Evolutionary conservation across 2,797 vertebrate genomes (phyloP), one percentile per base, ranked within the genome.

Genomic region (Brotula barbata): DNA sequence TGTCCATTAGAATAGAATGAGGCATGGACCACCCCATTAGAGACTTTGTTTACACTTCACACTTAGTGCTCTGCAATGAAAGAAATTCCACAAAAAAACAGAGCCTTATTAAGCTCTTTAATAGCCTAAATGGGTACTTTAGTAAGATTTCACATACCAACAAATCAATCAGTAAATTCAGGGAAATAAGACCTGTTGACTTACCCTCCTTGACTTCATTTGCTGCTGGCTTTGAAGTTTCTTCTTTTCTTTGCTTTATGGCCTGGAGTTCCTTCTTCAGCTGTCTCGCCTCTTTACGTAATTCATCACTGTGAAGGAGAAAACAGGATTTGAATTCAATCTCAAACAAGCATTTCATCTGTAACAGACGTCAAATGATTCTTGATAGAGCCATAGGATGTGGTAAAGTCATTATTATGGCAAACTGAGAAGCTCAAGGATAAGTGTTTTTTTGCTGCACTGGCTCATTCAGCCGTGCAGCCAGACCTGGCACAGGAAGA

Each of bases 201-300:
- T 71, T 90, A 98, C 96, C 94, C 73, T 95, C 92, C 48, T 75
- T 79, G 73, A 52, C 80, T 50, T 89, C 91, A 31, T 93, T 92
- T 36, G 70, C 80, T 17, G 84, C 75, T 41, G 89, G 91, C 75
- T 91, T 86, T 31, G 58, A 61, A 77, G 68, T 63, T 21, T 95
- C 94, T 74, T 93, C 89, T 82, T 87, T 97, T 73, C 92, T 92
- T 66, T 96, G 93, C 80, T 95, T 99, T 77, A 96, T 94, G 84
- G 95, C 95, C 74, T 93, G 91, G 1, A 99, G 90, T 52, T 98
- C 95, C 70, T 94, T 93, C 88, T 97, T 97, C 89, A 98, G 68
- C 65, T 96, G 95, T 12, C 95, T 93, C 0, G 81, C 92, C 89
- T 98, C 96, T 88, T 94, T 98, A 45, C 95, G 92, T 48, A 99